phyloP scores from a whole-genome alignment of 1,140 invertebrate genomes.

The Eumaeus atala region DNA sequence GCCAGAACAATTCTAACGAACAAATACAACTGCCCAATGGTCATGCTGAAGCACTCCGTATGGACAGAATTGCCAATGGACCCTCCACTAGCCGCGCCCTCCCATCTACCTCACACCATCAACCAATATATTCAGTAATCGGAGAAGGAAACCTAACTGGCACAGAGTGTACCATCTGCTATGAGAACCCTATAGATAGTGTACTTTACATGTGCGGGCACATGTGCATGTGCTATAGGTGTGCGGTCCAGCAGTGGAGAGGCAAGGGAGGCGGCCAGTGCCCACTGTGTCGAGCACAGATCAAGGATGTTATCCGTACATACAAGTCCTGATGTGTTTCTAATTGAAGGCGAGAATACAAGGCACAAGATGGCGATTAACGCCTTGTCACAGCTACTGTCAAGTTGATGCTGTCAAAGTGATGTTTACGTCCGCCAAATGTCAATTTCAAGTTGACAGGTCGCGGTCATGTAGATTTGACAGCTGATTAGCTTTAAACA shows the following conservation, averaged over 20 bases:
- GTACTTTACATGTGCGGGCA: constrained; percentile 98
- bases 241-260: constrained; percentile 93
- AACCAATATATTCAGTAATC: constrained; percentile 53
- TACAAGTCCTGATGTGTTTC: constrained; percentile 86
- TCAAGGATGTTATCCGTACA: constrained; percentile 95
- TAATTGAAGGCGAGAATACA: background rate
- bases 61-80: constrained; percentile 47
- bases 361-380: background rate
- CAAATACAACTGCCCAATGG: constrained; percentile 48
- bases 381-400: background rate
- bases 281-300: constrained; percentile 93
- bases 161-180: constrained; percentile 94
- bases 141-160: constrained; percentile 64
- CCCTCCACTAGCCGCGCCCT: constrained; percentile 42
- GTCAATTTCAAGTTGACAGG: constrained; percentile 6
- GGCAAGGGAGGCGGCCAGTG: constrained; percentile 93
- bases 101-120: constrained; percentile 34
- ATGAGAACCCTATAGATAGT: constrained; percentile 92
- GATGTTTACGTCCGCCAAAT: background rate
- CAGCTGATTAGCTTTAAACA: background rate
- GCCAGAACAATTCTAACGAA: constrained; percentile 57
- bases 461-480: background rate
- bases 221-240: constrained; percentile 99
- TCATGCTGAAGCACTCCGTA: constrained; percentile 33
- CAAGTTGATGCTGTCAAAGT: background rate